Evolutionary conservation across 1,140 invertebrate species (phyloP).

Genomic region (Lerema accius): DNA sequence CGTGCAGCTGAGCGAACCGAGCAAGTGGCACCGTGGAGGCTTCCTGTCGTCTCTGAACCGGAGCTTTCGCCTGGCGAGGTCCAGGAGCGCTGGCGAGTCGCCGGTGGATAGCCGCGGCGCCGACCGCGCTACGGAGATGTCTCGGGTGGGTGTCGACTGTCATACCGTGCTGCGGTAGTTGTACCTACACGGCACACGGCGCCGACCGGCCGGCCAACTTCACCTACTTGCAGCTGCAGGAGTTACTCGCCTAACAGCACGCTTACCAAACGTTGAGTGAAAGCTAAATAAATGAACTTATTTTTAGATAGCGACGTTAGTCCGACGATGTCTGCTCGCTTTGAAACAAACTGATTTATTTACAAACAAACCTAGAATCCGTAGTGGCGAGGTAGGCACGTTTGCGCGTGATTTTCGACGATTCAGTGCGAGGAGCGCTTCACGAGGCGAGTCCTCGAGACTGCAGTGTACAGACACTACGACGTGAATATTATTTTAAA

Average conservation of each 20-base stretch:
- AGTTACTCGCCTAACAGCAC: constrained; percentile 16
- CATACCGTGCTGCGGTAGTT: background rate
- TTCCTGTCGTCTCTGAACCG: constrained; percentile 70
- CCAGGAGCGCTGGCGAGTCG: constrained; percentile 53
- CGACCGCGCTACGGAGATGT: constrained; percentile 56
- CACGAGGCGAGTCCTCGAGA: constrained; percentile 14
- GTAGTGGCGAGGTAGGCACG: constrained; percentile 12
- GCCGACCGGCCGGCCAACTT: background rate
- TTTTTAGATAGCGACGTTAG: constrained; percentile 27
- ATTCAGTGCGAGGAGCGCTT: constrained; percentile 11
- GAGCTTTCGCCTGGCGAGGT: constrained; percentile 68
- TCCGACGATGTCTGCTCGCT: constrained; percentile 16
- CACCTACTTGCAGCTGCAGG: constrained; percentile 23
- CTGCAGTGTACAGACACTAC: constrained; percentile 4
- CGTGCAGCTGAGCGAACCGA: constrained; percentile 65
- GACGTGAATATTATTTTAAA: constrained; percentile 36
- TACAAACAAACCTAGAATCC: constrained; percentile 33
- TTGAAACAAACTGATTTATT: constrained; percentile 33
- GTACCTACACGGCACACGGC: background rate
- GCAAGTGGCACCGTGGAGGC: constrained; percentile 73
- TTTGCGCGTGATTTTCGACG: constrained; percentile 19
- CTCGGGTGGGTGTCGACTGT: constrained; percentile 8
- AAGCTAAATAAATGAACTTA: constrained; percentile 32
- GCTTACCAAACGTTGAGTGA: constrained; percentile 22
- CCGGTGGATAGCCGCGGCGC: constrained; percentile 53